A percentile compares a stretch with the other conserved stretches of the same genome.
Conservation (phyloP, 2,888 invertebrate species). For the Suillia variegata region DNA sequence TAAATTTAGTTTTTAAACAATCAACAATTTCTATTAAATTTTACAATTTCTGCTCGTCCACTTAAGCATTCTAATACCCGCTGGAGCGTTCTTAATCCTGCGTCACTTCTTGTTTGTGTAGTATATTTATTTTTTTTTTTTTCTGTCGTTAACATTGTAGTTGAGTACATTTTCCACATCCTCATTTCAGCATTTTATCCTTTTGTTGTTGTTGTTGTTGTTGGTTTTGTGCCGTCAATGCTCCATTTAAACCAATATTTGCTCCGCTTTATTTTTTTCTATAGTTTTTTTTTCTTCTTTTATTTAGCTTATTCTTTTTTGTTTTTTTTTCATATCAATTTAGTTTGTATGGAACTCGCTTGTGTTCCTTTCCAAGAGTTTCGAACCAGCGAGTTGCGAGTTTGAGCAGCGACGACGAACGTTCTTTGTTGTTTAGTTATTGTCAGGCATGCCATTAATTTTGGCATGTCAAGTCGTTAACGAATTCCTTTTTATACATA, state of each 20-base stretch:
- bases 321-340: not conserved
- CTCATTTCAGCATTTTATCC: not conserved
- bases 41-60: too few relatives aligned
- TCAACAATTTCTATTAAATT: too few relatives aligned
- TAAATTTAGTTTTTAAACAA: too few relatives aligned
- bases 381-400: not conserved
- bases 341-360: conserved; percentile 1
- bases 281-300: too few relatives aligned
- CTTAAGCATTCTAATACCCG: too few relatives aligned
- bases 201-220: conserved; percentile 22
- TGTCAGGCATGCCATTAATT: conserved; percentile 60
- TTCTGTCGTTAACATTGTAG: too few relatives aligned
- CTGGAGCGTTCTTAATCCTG: not conserved
- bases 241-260: conserved; percentile 3
- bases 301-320: too few relatives aligned
- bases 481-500: conserved; percentile 53
- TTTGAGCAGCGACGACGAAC: conserved; percentile 7
- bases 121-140: too few relatives aligned
- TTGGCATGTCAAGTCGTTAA: conserved; percentile 60
- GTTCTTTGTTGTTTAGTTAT: conserved; percentile 56
- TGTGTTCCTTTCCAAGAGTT: not conserved
- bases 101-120: conserved; percentile 10
- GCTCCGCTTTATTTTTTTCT: not conserved
- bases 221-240: conserved; percentile 19
- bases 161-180: not conserved